Base-by-base conservation (phyloP, 2,888 invertebrate species). In the Salticus scenicus region DNA sequence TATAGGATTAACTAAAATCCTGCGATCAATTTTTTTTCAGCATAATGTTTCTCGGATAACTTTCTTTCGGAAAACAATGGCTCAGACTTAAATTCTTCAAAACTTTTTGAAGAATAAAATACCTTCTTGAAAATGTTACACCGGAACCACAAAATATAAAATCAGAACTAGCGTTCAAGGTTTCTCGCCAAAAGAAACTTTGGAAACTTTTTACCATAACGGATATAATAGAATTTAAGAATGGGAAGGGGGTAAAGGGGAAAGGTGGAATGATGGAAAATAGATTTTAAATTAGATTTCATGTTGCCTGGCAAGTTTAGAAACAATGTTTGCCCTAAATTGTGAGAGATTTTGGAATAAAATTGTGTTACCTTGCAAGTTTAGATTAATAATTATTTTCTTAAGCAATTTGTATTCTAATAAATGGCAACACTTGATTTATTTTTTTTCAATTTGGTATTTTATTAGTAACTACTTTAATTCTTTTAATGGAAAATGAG, bases 211-310 rank as follows among this genome's bases (percentile, higher is more conserved):
- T 47, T 47, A 47, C 42, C 42, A 47, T 47, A 47, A 47, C 42
- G 42, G 42, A 47, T 47, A 47, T 47, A 47, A 47, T 47, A 17
- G 42, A 47, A 17, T 47, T 47, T 47, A 47, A 47, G 42, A 47
- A 47, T 17, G 17, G 37, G 37, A 10, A 10, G 10, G 37, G 37
- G 10, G 4, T 7, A 47, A 17, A 47, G 37, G 12, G 5, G 37
- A 17, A 47, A 17, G 17, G n/a, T 2, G 17, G 14, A 47, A 17
- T 47, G 42, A 47, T 47, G 42, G 42, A 47, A 47, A 47, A 47
- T 47, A 47, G 42, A 17, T 47, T 47, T 47, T 47, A 47, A 47
- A 47, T 47, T 47, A 47, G 42, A 47, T 47, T 47, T 47, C 17
- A 47, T 47, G 42, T 17, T 17, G 42, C 14, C 42, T 47, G n/a